phyloP scores from a whole-genome alignment of 2,113 vertebrate genomes.

The Canis aureus region DNA sequence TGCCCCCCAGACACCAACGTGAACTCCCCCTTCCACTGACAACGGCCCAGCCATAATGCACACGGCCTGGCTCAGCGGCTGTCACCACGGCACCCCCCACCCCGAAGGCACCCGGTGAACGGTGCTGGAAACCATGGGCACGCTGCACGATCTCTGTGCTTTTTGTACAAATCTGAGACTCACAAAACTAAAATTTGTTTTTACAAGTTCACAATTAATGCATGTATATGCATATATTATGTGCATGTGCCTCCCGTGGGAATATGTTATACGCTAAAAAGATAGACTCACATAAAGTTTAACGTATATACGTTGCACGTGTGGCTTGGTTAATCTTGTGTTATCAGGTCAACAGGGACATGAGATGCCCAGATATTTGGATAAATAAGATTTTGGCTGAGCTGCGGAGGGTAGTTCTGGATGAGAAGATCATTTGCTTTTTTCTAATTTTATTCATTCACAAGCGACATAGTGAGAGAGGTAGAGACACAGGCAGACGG shows the following conservation, averaged over 20 bases:
- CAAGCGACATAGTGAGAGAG: too few species aligned
- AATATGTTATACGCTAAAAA: neutral
- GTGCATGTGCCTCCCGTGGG: neutral
- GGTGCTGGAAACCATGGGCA: neutral
- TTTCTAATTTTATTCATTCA: too few species aligned
- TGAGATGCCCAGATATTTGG: neutral
- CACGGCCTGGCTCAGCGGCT: too few species aligned
- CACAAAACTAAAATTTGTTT: neutral
- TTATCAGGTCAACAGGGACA: neutral
- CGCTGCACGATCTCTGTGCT: neutral
- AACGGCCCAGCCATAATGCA: too few species aligned
- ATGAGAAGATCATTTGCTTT: neutral
- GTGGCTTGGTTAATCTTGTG: neutral
- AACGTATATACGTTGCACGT: neutral
- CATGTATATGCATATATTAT: neutral
- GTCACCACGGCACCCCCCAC: too few species aligned
- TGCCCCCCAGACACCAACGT: neutral
- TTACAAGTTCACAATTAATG: neutral
- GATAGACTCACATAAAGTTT: neutral
- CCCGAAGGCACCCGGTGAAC: too few species aligned
- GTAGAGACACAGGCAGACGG: too few species aligned
- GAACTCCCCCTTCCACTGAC: neutral
- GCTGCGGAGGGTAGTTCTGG: neutral
- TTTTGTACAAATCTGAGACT: neutral
- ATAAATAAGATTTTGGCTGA: neutral